Base-by-base conservation (phyloP, 2,888 invertebrate genomes). In the Crepidodera aurea region DNA sequence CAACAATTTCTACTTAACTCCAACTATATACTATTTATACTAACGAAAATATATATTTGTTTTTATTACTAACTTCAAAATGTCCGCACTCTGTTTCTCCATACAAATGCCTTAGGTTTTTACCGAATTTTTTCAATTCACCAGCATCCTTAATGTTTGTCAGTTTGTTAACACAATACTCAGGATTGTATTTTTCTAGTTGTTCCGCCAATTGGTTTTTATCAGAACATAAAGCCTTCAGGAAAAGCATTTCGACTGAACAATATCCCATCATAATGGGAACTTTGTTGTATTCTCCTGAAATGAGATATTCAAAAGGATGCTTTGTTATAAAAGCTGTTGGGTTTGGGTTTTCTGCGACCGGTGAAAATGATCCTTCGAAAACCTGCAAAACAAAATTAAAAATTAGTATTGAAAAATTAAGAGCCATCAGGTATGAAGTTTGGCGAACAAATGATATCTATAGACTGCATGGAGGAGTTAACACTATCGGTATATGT, bases 251-350 rank as follows among this genome's bases (percentile, higher is more conserved):
- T 70, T 81, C 81, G 56, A 68, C 68, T 7, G 70, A 64, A 13
- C 68, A 77, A 51, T 73, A 78, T 4, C 79, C 79, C 32, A 77
- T 70, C 10, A 81, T 72, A 15, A 79, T 60, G 0, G 81, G 81
- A 1, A 81, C 77, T 54, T 78, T 70, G 48, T 72, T 75, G 62
- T 75, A 78, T 18, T 72, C 69, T 19, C 78, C 78, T 2, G 74
- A 72, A 13, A 77, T 70, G 5, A 77, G 66, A 50, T 42, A 42
- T 54, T 76, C 70, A 3, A 75, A 51, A 0, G 80, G 78, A 18
- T 70, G 58, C 60, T 75, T 71, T 0, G 66, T 58, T 62, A 80
- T 63, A 62, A 79, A 78, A 1, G 78, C 68, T 5, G 51, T 51
- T 0, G 44, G 48, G 44, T 56, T 60, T 39, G 55, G 55, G 22